Evolutionary conservation across 2,797 vertebrate genomes (phyloP).

Genomic region (Protonibea diacanthus): DNA sequence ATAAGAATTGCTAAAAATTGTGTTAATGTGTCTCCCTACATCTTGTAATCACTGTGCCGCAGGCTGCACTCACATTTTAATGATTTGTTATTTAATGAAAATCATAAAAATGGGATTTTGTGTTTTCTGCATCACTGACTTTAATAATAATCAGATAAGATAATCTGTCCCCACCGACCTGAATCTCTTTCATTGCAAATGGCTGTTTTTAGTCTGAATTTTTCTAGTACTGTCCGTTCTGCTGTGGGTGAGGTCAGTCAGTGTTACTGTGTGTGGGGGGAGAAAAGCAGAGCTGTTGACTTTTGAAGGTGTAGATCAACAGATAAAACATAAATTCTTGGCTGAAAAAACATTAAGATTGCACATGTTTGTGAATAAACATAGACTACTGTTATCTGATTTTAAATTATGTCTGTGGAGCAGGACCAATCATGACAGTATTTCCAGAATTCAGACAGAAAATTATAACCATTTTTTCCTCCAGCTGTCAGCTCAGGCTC

Average conservation of each 20-base stretch:
- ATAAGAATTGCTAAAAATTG: not conserved
- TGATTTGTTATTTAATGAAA: not conserved
- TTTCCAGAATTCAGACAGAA: not conserved
- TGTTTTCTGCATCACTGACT: conserved; percentile 19
- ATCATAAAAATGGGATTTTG: not conserved
- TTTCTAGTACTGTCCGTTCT: not conserved
- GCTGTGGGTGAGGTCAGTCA: not conserved
- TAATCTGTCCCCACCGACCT: not conserved
- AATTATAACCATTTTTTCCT: not conserved
- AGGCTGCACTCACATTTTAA: not conserved
- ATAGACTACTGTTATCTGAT: not conserved
- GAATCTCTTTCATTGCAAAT: not conserved
- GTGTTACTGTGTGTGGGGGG: not conserved
- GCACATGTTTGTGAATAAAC: not conserved
- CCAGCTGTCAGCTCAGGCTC: too few species aligned
- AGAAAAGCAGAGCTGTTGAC: not conserved
- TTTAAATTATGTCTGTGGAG: not conserved
- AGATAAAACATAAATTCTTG: not conserved
- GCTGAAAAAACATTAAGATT: not conserved
- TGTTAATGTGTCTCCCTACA: not conserved
- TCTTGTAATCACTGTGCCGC: not conserved
- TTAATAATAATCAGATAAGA: not conserved
- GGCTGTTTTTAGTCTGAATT: not conserved
- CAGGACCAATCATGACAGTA: not conserved
- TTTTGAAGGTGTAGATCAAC: not conserved